Evolutionary conservation across 2,113 vertebrate genomes (phyloP), one percentile per base, ranked within the genome.

Genomic region (Melanerpes aurifrons): DNA sequence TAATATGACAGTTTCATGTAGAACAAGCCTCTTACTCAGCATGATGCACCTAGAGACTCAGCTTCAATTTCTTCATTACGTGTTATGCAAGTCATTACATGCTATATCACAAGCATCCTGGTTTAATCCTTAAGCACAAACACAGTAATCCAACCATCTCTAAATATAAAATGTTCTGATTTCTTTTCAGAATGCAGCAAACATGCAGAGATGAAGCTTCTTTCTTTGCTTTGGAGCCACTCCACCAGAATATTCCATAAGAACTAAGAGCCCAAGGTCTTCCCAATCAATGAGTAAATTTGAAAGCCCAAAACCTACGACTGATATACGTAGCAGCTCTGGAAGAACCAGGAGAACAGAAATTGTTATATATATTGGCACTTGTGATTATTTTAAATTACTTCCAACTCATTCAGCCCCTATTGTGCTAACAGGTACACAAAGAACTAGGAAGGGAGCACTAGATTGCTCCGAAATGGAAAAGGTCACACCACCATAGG

Each of bases 1-100:
- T 97, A 98, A 98, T 97, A 98, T 97, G 99, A 99, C 99, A 99
- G 98, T 97, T 98, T 97, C 93, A 71, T 98, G 98, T 98, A 97
- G 97, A 98, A 98, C 71, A 98, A 97, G 97, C 98, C 92, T 97
- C 96, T 94, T 94, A 96, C 98, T 97, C 98, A 98, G 98, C 96
- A 75, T 97, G 98, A 96, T 90, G 92, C 94, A 97, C 95, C 68
- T 96, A 96, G 97, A 93, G 66, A 96, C 93, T 95, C 96, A 82
- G 84, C 63, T 72, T 95, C 88, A 72, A 91, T 91, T 92, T 93
- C 96, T 97, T 97, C 96, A 96, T 97, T 97, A 96, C 86, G 47
- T 79, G 91, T 96, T 92, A 96, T 61, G 95, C 91, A 95, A 95
- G 93, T 91, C 94, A 85, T 92, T 95, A 90, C 86, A 86, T 58